These are phyloP conservation scores for Butastur rufipennis DNA, from an alignment of 2,113 vertebrate genomes.

Conservation along the genomic window DNA sequence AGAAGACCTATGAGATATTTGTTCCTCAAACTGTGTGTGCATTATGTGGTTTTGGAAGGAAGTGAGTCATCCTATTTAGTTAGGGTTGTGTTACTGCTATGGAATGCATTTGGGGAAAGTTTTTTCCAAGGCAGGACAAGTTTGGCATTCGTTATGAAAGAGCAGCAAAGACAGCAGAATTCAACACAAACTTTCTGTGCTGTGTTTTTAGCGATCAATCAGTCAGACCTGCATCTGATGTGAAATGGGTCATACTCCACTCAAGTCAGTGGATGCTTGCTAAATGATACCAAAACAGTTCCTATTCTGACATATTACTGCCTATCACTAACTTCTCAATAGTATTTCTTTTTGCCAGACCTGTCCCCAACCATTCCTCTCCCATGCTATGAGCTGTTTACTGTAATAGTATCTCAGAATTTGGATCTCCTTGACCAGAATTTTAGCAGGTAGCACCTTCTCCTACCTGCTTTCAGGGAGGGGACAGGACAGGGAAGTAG, in stretches of 20 bases:
- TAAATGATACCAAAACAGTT: neutral
- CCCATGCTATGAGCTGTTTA: neutral
- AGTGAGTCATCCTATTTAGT: neutral
- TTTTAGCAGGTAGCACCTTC: neutral
- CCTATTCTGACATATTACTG: neutral
- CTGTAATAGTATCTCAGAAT: neutral
- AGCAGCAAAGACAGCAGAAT: neutral
- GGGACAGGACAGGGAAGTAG: neutral
- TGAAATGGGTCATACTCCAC: neutral
- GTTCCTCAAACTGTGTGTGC: neutral
- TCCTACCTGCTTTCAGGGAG: neutral
- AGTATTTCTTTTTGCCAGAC: neutral
- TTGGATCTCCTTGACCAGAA: neutral
- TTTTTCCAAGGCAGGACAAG: neutral
- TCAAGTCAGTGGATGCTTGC: neutral
- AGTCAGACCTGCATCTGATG: neutral
- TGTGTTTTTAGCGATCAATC: neutral
- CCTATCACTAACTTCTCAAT: neutral
- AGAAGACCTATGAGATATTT: neutral
- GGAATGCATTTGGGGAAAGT: neutral
- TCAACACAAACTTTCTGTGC: neutral
- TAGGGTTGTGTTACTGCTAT: neutral
- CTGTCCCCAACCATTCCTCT: neutral
- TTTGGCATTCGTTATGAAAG: neutral
- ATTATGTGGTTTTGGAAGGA: neutral